Evolutionary conservation across 1,140 invertebrate genomes (phyloP).

Genomic region (Branchinecta lindahli): DNA sequence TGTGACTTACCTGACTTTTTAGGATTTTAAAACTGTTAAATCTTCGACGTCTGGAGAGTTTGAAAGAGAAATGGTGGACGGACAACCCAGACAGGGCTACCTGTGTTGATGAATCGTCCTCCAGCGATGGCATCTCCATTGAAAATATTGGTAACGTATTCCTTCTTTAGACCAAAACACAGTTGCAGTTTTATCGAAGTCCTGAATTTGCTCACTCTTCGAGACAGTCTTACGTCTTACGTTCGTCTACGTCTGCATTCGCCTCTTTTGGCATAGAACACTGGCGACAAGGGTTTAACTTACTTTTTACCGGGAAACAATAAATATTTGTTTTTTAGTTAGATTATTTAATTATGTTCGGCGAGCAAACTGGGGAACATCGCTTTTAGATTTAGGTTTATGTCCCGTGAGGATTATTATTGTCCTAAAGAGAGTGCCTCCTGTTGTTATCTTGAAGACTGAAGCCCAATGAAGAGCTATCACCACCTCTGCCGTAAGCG

Average conservation of each 20-base stretch:
- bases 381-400: too few species aligned
- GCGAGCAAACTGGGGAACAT: too few species aligned
- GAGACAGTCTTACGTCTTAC: background rate
- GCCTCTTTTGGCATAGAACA: background rate
- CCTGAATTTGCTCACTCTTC: background rate
- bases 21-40: constrained; percentile 86
- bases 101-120: constrained; percentile 76
- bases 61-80: constrained; percentile 94
- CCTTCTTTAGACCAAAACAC: constrained; percentile 10
- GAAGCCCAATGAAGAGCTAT: too few species aligned
- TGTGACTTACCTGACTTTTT: constrained; percentile 20
- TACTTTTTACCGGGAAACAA: too few species aligned
- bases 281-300: too few species aligned
- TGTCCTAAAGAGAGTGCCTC: too few species aligned
- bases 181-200: too few species aligned
- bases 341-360: too few species aligned
- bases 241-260: background rate
- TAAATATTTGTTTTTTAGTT: too few species aligned
- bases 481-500: too few species aligned
- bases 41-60: constrained; percentile 70
- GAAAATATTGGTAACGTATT: constrained; percentile 61
- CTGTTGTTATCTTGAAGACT: too few species aligned
- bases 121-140: constrained; percentile 90
- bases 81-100: constrained; percentile 53
- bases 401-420: too few species aligned